Evolutionary conservation across 2,797 vertebrate genomes (phyloP), one percentile per base, ranked within the genome.

Genomic region (Tapera naevia): DNA sequence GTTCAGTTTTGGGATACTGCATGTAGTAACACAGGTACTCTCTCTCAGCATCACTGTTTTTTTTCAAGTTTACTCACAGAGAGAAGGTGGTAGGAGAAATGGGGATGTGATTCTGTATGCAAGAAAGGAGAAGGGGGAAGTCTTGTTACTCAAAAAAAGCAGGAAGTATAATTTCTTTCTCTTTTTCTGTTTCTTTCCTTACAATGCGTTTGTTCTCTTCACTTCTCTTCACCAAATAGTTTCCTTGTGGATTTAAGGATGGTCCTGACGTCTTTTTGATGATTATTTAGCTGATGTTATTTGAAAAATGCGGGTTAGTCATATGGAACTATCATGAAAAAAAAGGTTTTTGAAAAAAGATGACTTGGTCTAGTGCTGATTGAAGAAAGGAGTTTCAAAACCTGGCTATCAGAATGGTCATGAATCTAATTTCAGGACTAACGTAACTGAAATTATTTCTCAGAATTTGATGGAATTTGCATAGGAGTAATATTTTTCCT

Each of bases 181-280:
- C 3, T 39, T 7, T 53, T n/a, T 5, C 35, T 43, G 46, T 21
- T 0, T 14, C 39, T 7, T 58, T n/a, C 5, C 35, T 37, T 35
- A 2, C 17, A 18, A 3, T 37, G 5, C 19, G 2, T 54, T 82
- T 65, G 3, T 32, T 87, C 14, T 50, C 45, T 69, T 81, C 25
- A 19, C 11, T 30, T 80, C 2, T 6, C 14, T 70, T 80, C 39
- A 45, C 25, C 8, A 51, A n/a, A 4, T 0, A 1, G 39, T 45
- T 18, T 3, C 80, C n/a, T 48, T 70, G 11, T 0, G 0, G 13
- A 24, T 78, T 89, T 80, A 13, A 54, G 24, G 3, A 13, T 32
- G 7, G 6, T 81, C 9, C 28, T 48, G 30, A 16, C 61, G 9
- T 25, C 5, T 58, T 80, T 81, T 91, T 11, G 0, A 24, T 80